These are phyloP conservation scores for Catharus minimus DNA, from an alignment of 2,113 vertebrate genomes.

Conservation along the genomic window DNA sequence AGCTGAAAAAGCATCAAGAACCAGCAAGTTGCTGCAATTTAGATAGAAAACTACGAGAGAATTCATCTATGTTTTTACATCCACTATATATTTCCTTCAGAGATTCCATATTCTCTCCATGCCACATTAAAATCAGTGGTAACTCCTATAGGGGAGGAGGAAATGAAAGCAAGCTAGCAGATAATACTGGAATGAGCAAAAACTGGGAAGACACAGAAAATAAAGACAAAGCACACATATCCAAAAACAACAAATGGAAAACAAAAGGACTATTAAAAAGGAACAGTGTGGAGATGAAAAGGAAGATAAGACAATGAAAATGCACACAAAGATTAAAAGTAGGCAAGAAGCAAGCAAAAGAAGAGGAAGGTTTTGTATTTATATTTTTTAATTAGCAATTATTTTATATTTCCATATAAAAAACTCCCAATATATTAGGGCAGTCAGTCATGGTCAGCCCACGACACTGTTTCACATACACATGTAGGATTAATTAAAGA, in stretches of 20 bases:
- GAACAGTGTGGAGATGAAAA: background rate
- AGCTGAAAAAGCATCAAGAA: background rate
- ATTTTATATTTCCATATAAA: background rate
- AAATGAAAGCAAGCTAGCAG: background rate
- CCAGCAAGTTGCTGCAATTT: background rate
- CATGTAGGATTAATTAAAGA: background rate
- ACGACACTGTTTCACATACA: fast-evolving
- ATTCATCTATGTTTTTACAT: background rate
- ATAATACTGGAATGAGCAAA: background rate
- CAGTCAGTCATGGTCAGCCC: background rate
- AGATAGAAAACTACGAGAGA: background rate
- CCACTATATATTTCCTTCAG: background rate
- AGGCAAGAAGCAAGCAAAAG: background rate
- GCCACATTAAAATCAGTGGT: background rate
- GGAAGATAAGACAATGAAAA: background rate
- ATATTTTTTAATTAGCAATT: background rate
- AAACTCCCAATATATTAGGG: background rate
- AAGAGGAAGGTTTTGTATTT: background rate
- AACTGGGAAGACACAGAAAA: background rate
- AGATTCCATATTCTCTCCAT: background rate
- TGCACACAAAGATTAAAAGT: background rate
- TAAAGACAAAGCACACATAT: background rate
- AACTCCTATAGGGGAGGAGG: background rate
- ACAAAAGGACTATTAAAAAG: background rate
- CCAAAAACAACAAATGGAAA: background rate